Evolutionary conservation across 2,113 vertebrate species (phyloP), one percentile per base, ranked within the genome.

Genomic region (Reinhardtius hippoglossoides): DNA sequence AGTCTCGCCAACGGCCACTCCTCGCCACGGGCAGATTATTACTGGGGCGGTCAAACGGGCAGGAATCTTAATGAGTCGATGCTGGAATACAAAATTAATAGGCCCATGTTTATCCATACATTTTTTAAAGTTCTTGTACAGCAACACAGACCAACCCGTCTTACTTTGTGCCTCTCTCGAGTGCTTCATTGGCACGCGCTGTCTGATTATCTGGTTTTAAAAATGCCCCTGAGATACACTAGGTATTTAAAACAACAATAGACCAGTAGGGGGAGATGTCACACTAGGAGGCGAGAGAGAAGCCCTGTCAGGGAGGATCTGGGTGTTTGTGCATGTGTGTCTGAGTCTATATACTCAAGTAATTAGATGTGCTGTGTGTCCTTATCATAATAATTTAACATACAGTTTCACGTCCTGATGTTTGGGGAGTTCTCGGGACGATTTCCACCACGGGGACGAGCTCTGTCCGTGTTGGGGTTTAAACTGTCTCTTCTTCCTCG

Each of bases 241-340:
- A 57, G 31, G 40, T 24, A 21, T 74, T 27, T 57, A 50, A 35
- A 66, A 50, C 50, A 42, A 69, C 48, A 9, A 52, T 55, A 31
- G 23, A 27, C 88, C 92, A 92, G 85, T 67, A 92, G 91, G 78
- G 87, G 92, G 90, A 31, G 84, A 48, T 83, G 59, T 90, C 64
- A 77, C 52, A 84, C 81, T 77, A 56, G 67, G 67, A 82, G 86
- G 88, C 61, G 65, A 23, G 40, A n/a, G 42, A 63, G 40, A 16
- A 71, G 24, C 3, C 13, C 50, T 62, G 54, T 46, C 50, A 87
- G n/a, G 16, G 65, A 65, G 31, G 46, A 75, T 16, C 9, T 50
- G 55, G n/a, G 59, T 82, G 58, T 59, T 23, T 73, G 44, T 73
- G 52, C n/a, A 0, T 60, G 46, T 63, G 31, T 1, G 35, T 20